Evolutionary conservation across 2,797 vertebrate genomes (phyloP).

Genomic region (Myiotriccus ornatus): DNA sequence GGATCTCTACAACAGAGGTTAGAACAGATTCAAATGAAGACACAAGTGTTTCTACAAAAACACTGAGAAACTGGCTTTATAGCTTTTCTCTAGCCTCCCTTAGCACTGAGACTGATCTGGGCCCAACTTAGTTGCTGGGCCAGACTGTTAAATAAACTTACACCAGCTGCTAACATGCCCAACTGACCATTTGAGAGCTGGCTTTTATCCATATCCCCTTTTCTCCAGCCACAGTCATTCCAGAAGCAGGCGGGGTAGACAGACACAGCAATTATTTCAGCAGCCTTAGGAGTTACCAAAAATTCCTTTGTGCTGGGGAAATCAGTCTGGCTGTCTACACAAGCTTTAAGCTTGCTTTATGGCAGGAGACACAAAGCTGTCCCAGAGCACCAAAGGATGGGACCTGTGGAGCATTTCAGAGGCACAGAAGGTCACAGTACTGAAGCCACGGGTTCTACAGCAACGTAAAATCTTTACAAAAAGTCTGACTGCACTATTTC

Average conservation of each 20-base stretch:
- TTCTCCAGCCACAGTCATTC: conserved; percentile 60
- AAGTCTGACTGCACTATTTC: conserved; percentile 10
- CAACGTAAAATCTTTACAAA: conserved; percentile 40
- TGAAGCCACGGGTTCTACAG: conserved; percentile 34
- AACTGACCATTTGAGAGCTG: conserved; percentile 58
- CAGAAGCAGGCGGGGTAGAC: conserved; percentile 54
- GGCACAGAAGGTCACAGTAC: conserved; percentile 56
- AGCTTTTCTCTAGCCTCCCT: conserved; percentile 8
- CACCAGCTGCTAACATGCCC: conserved; percentile 53
- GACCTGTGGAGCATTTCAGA: conserved; percentile 57
- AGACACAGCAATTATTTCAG: conserved; percentile 59
- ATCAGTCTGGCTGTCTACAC: conserved; percentile 60
- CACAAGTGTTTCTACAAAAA: background rate
- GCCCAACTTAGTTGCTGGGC: background rate
- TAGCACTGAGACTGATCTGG: background rate
- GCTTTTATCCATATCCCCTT: conserved; percentile 61
- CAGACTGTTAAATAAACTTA: conserved; percentile 46
- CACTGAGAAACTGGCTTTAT: background rate
- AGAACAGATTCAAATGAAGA: conserved; percentile 30
- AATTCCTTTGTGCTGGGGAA: conserved; percentile 60
- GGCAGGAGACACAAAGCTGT: conserved; percentile 62
- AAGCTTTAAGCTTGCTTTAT: conserved; percentile 58
- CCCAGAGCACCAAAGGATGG: conserved; percentile 52
- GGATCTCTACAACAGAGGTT: background rate
- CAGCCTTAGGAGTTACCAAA: conserved; percentile 62